Evolutionary conservation across 2,113 vertebrate species (phyloP).

Genomic region (Clarias magur): DNA sequence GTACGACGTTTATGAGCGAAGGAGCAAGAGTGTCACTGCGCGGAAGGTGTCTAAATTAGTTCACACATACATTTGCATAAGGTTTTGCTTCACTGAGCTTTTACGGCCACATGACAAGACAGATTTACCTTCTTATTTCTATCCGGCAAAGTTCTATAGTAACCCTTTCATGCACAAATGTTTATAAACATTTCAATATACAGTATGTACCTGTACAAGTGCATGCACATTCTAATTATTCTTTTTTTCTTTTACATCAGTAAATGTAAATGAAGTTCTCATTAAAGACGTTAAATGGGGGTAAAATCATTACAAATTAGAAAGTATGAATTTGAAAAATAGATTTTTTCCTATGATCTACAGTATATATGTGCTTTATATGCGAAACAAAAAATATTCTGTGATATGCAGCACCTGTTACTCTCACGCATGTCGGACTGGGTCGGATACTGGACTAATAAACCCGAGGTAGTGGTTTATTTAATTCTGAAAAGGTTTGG

Average conservation of each 20-base stretch:
- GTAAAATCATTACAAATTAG: neutral
- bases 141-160: neutral
- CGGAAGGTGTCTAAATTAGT: neutral
- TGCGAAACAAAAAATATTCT: neutral
- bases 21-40: neutral
- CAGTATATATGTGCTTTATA: neutral
- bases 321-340: neutral
- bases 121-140: neutral
- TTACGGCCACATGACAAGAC: neutral
- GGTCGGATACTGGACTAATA: neutral
- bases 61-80: neutral
- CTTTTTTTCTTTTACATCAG: neutral
- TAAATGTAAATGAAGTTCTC: neutral
- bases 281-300: neutral
- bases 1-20: neutral
- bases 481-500: neutral
- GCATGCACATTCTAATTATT: neutral
- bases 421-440: neutral
- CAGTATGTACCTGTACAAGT: neutral
- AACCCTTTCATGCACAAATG: neutral
- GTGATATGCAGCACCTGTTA: neutral
- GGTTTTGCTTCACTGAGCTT: neutral
- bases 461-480: neutral
- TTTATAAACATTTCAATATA: neutral
- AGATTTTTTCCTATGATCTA: neutral